Percentiles rank a stretch among this genome's conserved stretches.
These are phyloP conservation scores for Mesembrinibis cayennensis DNA, from an alignment of 2,113 vertebrate genomes.

Conservation along the genomic window DNA sequence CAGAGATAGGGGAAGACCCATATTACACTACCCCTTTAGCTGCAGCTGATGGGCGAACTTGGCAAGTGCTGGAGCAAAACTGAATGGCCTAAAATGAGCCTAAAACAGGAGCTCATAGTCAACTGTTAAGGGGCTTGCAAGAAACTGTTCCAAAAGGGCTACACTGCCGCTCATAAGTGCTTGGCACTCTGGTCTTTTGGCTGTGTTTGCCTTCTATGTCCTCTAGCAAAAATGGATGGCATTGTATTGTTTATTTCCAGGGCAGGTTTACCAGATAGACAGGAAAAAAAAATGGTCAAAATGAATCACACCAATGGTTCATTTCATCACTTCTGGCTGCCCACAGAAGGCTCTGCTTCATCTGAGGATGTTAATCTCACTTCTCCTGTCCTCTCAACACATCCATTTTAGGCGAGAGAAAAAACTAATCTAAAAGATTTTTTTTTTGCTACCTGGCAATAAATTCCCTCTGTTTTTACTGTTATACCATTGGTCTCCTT, in stretches of 20 bases:
- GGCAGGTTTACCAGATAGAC: neutral
- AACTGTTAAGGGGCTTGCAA: neutral
- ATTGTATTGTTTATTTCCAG: neutral
- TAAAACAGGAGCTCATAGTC: neutral
- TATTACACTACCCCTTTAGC: neutral
- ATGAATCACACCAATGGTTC: neutral
- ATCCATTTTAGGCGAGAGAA: neutral
- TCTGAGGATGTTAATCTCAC: neutral
- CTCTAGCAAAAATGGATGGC: neutral
- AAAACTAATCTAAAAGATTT: neutral
- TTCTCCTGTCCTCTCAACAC: neutral
- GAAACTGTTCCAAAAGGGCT: neutral
- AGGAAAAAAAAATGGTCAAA: neutral
- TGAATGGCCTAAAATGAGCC: neutral
- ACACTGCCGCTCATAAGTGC: fast-evolving
- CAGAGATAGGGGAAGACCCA: neutral
- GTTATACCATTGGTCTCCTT: neutral
- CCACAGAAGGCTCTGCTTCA: neutral
- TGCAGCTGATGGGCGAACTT: neutral
- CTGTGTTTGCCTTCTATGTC: neutral
- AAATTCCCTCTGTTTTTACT: neutral
- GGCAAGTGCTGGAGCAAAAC: neutral
- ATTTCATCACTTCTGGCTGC: neutral
- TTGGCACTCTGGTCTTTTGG: neutral
- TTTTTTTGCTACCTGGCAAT: neutral